phyloP scores from a whole-genome alignment of 2,888 invertebrate genomes.

The Calameuta idolon region DNA sequence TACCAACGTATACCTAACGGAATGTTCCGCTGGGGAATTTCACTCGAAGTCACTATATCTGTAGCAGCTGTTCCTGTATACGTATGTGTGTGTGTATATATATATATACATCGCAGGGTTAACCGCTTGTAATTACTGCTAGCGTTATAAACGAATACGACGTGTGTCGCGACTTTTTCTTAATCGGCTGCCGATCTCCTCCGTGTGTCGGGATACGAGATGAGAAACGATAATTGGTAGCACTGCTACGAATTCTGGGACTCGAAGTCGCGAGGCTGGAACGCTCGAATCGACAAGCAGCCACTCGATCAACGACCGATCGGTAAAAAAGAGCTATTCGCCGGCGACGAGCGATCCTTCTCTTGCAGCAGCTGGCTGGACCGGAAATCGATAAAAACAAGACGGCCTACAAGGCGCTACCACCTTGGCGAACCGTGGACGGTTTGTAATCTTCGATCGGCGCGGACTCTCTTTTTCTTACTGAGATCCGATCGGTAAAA shows the following conservation, averaged over 20 bases:
- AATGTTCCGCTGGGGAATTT: background rate
- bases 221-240: conserved; percentile 5
- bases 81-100: background rate
- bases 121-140: background rate
- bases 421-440: background rate
- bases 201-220: background rate
- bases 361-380: conserved; percentile 1
- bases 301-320: conserved; percentile 34
- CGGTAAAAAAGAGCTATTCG: background rate
- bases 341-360: background rate
- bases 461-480: background rate
- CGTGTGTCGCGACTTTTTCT: background rate
- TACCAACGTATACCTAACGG: background rate
- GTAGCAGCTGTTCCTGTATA: background rate
- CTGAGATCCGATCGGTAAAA: background rate
- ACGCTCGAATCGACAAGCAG: conserved; percentile 46
- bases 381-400: background rate
- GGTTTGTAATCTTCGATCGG: background rate
- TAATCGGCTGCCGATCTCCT: background rate
- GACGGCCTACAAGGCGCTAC: background rate
- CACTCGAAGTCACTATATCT: background rate
- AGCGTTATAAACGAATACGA: background rate
- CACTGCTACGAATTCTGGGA: background rate
- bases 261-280: background rate
- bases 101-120: background rate